Percentiles rank a stretch among this genome's conserved stretches.
These are phyloP conservation scores for Vannuccia rotundouncinata DNA, from an alignment of 2,888 invertebrate species.

Conservation along the genomic window DNA sequence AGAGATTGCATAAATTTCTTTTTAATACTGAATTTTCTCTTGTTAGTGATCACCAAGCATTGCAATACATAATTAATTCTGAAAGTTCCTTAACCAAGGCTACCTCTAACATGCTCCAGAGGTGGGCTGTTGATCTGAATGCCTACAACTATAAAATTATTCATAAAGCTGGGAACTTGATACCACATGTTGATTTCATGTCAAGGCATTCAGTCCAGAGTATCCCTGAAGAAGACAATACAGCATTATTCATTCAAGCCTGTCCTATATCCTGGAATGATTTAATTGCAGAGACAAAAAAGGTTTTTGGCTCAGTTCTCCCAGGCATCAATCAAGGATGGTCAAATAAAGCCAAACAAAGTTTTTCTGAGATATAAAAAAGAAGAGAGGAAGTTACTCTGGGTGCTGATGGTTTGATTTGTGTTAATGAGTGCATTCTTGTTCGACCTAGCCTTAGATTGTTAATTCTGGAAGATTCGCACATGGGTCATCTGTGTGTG, in stretches of 20 bases:
- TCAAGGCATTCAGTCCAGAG: neutral
- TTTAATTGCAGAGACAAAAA: neutral
- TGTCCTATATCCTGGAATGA: conserved; percentile 1
- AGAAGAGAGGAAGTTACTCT: neutral
- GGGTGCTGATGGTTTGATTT: neutral
- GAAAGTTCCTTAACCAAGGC: conserved; percentile 1
- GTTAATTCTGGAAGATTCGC: neutral
- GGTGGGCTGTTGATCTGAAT: conserved; percentile 23
- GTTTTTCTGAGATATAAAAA: conserved; percentile 10
- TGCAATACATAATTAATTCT: neutral
- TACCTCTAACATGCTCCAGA: conserved; percentile 4
- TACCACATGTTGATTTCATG: conserved; percentile 17
- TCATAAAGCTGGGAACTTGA: conserved; percentile 13
- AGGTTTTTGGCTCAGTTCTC: conserved; percentile 3
- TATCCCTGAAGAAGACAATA: neutral
- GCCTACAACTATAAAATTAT: conserved; percentile 6
- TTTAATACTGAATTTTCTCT: neutral
- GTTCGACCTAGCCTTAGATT: neutral
- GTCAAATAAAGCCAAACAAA: conserved; percentile 22
- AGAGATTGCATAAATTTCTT: conserved; percentile 1
- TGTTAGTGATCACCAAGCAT: conserved; percentile 21
- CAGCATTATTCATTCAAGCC: conserved; percentile 17
- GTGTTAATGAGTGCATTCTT: neutral
- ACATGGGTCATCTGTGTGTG: neutral
- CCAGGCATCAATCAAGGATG: conserved; percentile 18